Base-by-base conservation (phyloP, 2,113 vertebrate species). In the Hippoglossus stenolepis region DNA sequence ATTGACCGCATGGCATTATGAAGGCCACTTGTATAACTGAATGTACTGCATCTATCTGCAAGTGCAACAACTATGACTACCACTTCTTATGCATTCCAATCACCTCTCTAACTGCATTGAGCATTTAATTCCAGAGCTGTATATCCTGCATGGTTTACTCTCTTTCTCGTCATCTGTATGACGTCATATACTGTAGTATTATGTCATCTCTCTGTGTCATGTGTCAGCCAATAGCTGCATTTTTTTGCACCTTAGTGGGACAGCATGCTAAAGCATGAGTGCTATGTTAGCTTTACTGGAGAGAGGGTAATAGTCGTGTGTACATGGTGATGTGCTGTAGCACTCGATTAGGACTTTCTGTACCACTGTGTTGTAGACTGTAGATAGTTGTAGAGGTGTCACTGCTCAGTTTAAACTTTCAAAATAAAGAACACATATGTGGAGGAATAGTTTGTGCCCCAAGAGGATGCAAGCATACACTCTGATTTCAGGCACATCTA, bases 21-120 rank as follows among this genome's bases (percentile, higher is more conserved):
- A 85, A 85, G 88, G 91, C 91, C 90, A 91, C 89, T 79, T 88
- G 72, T 89, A 47, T 91, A 91, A 91, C 84, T 90, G 90, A 92
- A 93, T 93, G 91, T 91, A 86, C 86, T 85, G 91, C 90, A 92
- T 93, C 91, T 88, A 84, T 92, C 91, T 91, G 89, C 90, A 93
- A 92, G 87, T 91, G 91, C 91, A 90, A 88, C 89, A 80, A 90
- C 87, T 93, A 60, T 88, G 84, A 91, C 91, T 91, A 89, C 84
- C 93, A 93, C 91, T 88, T 90, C 86, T 92, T 90, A 85, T 90
- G 90, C 92, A 91, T 93, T 91, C 87, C 89, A 91, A 89, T 93
- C 93, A 93, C 91, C 90, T 90, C 87, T 92, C 93, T 93, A 93
- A 93, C 93, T 89, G 91, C 91, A 92, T 93, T 91, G 68, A 88